A percentile compares a stretch with the other conserved stretches of the same genome.
These are phyloP conservation scores for Phycodurus eques DNA, from an alignment of 2,113 vertebrate species.

Conservation along the genomic window DNA sequence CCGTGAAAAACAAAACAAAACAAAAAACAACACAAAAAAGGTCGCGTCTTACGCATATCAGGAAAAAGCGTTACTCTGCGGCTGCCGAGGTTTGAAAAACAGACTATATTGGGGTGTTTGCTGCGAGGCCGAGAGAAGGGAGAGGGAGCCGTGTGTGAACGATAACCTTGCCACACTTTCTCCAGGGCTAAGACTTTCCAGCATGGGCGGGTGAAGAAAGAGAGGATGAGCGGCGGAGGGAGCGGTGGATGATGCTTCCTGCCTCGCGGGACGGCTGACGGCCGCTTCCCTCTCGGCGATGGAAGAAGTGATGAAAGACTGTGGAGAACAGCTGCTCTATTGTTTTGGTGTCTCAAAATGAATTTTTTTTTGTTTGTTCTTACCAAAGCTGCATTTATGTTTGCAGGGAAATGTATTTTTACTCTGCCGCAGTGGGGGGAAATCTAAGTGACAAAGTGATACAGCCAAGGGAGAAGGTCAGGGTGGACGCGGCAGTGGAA, in stretches of 20 bases:
- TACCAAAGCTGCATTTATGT: slow-evolving; percentile 1
- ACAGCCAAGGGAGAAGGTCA: slow-evolving; percentile 1
- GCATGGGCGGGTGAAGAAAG: slow-evolving; percentile 49
- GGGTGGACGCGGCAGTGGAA: neutral
- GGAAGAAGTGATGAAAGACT: slow-evolving; percentile 60
- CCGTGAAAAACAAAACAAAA: slow-evolving; percentile 27
- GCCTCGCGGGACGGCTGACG: slow-evolving; percentile 34
- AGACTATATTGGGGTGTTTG: slow-evolving; percentile 62
- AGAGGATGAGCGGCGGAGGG: slow-evolving; percentile 51
- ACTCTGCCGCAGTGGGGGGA: neutral
- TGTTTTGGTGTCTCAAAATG: slow-evolving; percentile 29
- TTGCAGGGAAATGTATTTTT: neutral
- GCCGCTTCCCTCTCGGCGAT: slow-evolving; percentile 50
- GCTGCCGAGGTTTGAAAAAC: slow-evolving; percentile 59
- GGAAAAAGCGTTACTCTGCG: slow-evolving; percentile 76
- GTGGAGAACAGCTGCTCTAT: slow-evolving; percentile 42
- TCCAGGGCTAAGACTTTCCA: slow-evolving; percentile 74
- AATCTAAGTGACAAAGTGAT: neutral
- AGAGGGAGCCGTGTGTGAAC: slow-evolving; percentile 46
- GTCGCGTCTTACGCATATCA: slow-evolving; percentile 71
- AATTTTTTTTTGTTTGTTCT: neutral
- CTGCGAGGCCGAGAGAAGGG: slow-evolving; percentile 38
- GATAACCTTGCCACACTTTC: slow-evolving; percentile 61
- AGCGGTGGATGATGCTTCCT: slow-evolving; percentile 67
- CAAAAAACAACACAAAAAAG: slow-evolving; percentile 58